Percentiles rank a stretch among this genome's conserved stretches.
Evolutionary conservation across 2,888 invertebrate genomes (phyloP).

Genomic region (Scelioninae gen. 2): DNA sequence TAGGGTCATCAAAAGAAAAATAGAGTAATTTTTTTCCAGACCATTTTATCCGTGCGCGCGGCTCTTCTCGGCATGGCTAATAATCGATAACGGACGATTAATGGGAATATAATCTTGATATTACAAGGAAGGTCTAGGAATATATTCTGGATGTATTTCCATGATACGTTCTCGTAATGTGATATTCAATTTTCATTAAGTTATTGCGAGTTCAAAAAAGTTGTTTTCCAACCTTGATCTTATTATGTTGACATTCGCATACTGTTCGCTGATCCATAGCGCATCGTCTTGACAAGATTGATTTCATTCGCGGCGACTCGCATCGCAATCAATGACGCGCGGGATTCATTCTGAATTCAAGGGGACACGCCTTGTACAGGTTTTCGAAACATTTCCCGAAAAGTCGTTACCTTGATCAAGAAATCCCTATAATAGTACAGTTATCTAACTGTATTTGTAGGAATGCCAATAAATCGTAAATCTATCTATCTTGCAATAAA

Average conservation of each 20-base stretch:
- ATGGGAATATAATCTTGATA: too few relatives aligned
- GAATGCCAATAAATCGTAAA: constrained; percentile 51
- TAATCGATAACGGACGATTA: too few relatives aligned
- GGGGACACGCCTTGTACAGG: not conserved
- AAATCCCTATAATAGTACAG: constrained; percentile 30
- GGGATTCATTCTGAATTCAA: not conserved
- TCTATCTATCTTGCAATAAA: constrained; percentile 33
- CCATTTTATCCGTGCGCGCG: too few relatives aligned
- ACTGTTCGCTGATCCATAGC: constrained; percentile 18
- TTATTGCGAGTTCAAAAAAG: too few relatives aligned
- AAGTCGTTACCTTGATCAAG: constrained; percentile 20
- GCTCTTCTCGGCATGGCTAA: too few relatives aligned
- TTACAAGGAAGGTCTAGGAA: too few relatives aligned
- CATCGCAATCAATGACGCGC: constrained; percentile 12
- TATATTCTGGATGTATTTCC: too few relatives aligned
- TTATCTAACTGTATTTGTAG: constrained; percentile 46
- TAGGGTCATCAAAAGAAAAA: too few relatives aligned
- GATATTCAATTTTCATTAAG: too few relatives aligned
- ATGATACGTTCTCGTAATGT: too few relatives aligned
- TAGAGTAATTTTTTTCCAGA: too few relatives aligned
- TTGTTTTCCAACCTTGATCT: constrained; percentile 26
- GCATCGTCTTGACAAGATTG: constrained; percentile 16
- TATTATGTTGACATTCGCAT: constrained; percentile 32
- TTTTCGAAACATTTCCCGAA: not conserved
- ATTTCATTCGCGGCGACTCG: constrained; percentile 20